Percentiles rank a stretch among this genome's conserved stretches.
Evolutionary conservation across 1,140 invertebrate species (phyloP).

Genomic region (Hyles euphorbiae): DNA sequence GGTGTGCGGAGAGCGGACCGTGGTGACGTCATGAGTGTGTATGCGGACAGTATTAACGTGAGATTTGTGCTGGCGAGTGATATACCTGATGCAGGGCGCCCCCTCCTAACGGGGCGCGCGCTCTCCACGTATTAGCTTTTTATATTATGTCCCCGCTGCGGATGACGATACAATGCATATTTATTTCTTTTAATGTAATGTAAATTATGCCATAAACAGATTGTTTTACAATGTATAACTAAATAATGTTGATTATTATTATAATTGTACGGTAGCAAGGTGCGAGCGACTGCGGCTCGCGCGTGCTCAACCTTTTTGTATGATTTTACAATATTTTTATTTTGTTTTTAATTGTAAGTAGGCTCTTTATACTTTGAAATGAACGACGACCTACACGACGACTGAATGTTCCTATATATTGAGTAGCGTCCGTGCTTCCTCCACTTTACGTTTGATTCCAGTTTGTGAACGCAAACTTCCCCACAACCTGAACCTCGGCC

Average conservation of each 20-base stretch:
- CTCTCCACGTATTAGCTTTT: slow-evolving; percentile 11
- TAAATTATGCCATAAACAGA: slow-evolving; percentile 59
- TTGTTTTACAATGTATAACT: slow-evolving; percentile 55
- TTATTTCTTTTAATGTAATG: slow-evolving; percentile 52
- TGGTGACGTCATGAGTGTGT: too few relatives aligned
- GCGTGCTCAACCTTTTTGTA: slow-evolving; percentile 27
- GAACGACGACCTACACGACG: slow-evolving; percentile 31
- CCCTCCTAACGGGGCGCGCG: neutral
- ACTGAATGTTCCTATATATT: slow-evolving; percentile 42
- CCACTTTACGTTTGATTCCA: too few relatives aligned
- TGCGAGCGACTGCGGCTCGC: slow-evolving; percentile 25
- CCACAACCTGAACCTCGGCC: too few relatives aligned
- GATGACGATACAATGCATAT: slow-evolving; percentile 33
- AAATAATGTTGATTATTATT: slow-evolving; percentile 46
- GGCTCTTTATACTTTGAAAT: slow-evolving; percentile 26
- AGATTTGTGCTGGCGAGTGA: slow-evolving; percentile 4
- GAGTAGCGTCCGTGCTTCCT: slow-evolving; percentile 15
- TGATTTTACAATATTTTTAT: slow-evolving; percentile 34
- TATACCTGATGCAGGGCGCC: neutral
- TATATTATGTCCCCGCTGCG: slow-evolving; percentile 11
- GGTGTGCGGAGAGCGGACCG: neutral
- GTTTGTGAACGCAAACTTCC: too few relatives aligned
- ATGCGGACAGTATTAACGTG: slow-evolving; percentile 6
- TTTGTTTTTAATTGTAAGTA: slow-evolving; percentile 33
- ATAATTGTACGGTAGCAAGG: slow-evolving; percentile 19